Evolutionary conservation across 2,113 vertebrate genomes (phyloP).

Genomic region (Petrocephalus microphthalmus): DNA sequence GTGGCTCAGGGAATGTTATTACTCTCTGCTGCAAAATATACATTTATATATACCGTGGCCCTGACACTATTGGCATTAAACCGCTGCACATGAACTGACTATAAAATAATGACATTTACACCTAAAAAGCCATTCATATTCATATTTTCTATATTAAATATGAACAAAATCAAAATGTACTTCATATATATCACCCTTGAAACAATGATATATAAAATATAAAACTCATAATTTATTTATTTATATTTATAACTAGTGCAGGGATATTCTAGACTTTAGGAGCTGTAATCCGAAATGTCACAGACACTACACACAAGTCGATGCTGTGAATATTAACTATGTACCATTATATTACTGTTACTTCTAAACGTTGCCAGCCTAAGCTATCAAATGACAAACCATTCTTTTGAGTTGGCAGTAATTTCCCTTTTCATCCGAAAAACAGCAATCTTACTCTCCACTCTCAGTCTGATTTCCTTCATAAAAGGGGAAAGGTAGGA

Average conservation of each 20-base stretch:
- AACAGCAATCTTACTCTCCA: conserved; percentile 8
- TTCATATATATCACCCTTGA: neutral
- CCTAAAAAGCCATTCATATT: conserved; percentile 13
- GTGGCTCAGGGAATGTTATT: conserved; percentile 1
- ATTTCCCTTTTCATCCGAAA: conserved; percentile 12
- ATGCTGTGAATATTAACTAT: conserved; percentile 3
- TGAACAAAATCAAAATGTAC: neutral
- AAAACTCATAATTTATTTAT: neutral
- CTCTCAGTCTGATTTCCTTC: conserved; percentile 8
- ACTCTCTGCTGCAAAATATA: neutral
- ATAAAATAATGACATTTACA: conserved; percentile 16
- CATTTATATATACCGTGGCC: neutral
- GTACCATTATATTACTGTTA: neutral
- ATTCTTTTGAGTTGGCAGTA: conserved; percentile 1
- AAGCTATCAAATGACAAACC: conserved; percentile 2
- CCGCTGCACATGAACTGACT: conserved; percentile 5
- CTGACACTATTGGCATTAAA: neutral
- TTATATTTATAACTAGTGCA: neutral
- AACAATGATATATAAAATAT: neutral
- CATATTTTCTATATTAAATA: conserved; percentile 3
- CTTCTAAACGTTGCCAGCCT: neutral
- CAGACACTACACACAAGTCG: neutral
- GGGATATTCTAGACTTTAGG: neutral
- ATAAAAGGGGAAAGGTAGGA: neutral
- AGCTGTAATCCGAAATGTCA: neutral